Evolutionary conservation across 2,888 invertebrate genomes (phyloP).

Genomic region (Boloria selene): DNA sequence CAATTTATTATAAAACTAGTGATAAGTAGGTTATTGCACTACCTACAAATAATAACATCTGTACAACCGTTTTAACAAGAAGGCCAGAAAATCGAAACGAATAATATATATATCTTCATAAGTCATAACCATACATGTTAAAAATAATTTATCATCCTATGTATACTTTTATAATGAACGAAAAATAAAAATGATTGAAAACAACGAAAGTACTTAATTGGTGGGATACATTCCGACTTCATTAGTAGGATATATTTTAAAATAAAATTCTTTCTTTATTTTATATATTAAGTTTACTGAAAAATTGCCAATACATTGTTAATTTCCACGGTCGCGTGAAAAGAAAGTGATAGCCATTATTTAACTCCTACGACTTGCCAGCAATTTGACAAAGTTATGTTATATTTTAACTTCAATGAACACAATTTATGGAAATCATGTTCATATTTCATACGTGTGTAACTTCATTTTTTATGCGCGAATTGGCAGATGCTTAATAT

Average conservation of each 20-base stretch:
- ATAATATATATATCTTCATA: too few relatives aligned
- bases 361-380: constrained; percentile 22
- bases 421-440: constrained; percentile 30
- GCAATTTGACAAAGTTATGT: constrained; percentile 31
- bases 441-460: constrained; percentile 17
- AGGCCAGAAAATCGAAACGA: too few relatives aligned
- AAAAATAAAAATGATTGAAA: not conserved
- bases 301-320: constrained; percentile 16
- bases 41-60: too few relatives aligned
- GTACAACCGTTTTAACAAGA: too few relatives aligned
- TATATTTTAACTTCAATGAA: constrained; percentile 28
- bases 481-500: too few relatives aligned
- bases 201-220: not conserved
- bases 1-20: too few relatives aligned
- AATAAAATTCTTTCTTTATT: not conserved
- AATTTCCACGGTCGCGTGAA: constrained; percentile 16
- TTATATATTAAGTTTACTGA: not conserved
- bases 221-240: not conserved
- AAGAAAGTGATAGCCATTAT: constrained; percentile 26
- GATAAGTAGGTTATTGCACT: too few relatives aligned
- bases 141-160: too few relatives aligned
- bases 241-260: constrained; percentile 1
- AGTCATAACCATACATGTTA: too few relatives aligned
- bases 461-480: not conserved
- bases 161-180: not conserved